Evolutionary conservation across 2,888 invertebrate genomes (phyloP).

Genomic region (Apomyelois bistriatella): DNA sequence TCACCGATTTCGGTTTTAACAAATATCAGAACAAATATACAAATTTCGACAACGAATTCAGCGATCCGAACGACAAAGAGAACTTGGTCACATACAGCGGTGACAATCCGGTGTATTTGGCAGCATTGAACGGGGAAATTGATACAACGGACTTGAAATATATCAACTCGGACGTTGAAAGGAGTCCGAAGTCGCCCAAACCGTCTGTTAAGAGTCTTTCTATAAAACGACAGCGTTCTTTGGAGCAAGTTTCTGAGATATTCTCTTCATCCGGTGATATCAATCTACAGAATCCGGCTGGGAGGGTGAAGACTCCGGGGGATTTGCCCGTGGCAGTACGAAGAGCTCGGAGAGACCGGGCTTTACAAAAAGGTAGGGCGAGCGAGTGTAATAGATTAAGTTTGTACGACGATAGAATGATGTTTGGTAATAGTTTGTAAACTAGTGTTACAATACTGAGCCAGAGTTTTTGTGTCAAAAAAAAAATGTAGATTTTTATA

Average conservation of each 20-base stretch:
- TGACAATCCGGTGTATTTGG: constrained; percentile 68
- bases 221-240: constrained; percentile 82
- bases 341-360: constrained; percentile 82
- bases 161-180: constrained; percentile 36
- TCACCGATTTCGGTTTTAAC: constrained; percentile 56
- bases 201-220: constrained; percentile 50
- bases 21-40: constrained; percentile 66
- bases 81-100: constrained; percentile 59
- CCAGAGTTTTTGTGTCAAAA: constrained; percentile 1
- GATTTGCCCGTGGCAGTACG: constrained; percentile 89
- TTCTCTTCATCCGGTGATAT: constrained; percentile 85
- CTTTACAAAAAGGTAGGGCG: constrained; percentile 67
- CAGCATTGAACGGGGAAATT: constrained; percentile 64
- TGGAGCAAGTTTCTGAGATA: constrained; percentile 88
- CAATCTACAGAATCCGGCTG: constrained; percentile 85
- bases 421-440: constrained; percentile 82
- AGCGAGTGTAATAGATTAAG: constrained; percentile 86
- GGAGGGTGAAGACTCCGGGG: constrained; percentile 89
- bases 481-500: neutral
- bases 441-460: neutral
- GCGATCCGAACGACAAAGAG: constrained; percentile 71
- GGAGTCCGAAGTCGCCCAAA: constrained; percentile 45
- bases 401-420: constrained; percentile 93
- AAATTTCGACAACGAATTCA: constrained; percentile 70
- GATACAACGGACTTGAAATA: constrained; percentile 47